A percentile compares a stretch with the other conserved stretches of the same genome.
phyloP scores from a whole-genome alignment of 2,113 vertebrate genomes.

The Tichodroma muraria region DNA sequence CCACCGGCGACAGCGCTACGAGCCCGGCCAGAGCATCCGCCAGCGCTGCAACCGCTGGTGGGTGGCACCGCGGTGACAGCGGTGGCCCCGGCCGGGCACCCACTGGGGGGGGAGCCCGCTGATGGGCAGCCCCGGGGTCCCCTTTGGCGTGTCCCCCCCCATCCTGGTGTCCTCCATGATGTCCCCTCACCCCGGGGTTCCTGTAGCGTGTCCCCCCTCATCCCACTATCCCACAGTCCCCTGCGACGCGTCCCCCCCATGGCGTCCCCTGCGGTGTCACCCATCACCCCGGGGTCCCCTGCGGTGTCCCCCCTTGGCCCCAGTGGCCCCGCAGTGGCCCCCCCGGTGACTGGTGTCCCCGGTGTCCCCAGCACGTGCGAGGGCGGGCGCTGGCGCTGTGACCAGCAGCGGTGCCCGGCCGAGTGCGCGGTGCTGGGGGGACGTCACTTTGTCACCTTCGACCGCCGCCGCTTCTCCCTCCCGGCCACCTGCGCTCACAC shows the following conservation, averaged over 20 bases:
- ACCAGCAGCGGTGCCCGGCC: conserved; percentile 74
- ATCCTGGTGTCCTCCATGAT: not conserved
- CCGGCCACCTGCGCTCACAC: conserved; percentile 70
- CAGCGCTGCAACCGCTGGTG: conserved; percentile 87
- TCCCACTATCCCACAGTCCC: not conserved
- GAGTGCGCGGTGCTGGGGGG: conserved; percentile 78
- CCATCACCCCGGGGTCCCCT: not conserved
- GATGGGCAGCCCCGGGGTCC: not conserved
- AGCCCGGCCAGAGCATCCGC: conserved; percentile 70
- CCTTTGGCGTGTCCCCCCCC: not conserved
- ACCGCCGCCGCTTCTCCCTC: conserved; percentile 79
- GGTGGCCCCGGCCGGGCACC: not conserved
- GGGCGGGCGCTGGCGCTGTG: conserved; percentile 81
- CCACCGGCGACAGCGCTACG: conserved; percentile 73
- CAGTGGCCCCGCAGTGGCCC: too few relatives aligned
- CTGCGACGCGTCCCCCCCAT: not conserved
- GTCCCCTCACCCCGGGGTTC: not conserved
- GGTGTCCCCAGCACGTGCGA: conserved; percentile 72
- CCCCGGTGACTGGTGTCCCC: not conserved
- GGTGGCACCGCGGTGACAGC: not conserved
- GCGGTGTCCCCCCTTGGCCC: not conserved
- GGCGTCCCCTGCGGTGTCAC: not conserved
- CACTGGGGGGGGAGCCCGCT: not conserved
- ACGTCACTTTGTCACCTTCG: conserved; percentile 83
- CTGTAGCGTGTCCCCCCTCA: not conserved